phyloP scores from a whole-genome alignment of 23 tunicate species.

The Clavelina lepadiformis region DNA sequence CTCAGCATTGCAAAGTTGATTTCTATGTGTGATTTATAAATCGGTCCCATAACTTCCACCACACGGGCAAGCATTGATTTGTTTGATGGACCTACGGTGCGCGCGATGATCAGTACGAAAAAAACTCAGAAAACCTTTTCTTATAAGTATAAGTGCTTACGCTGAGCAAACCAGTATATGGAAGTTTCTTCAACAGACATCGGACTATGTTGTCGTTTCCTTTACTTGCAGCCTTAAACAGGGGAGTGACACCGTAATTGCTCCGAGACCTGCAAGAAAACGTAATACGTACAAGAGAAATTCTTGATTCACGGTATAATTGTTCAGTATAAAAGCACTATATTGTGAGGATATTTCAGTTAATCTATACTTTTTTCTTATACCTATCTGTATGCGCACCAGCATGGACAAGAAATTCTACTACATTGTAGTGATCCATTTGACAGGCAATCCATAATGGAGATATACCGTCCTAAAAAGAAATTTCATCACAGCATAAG shows the following conservation, averaged over 20 bases:
- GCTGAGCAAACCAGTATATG: slow-evolving; percentile 34
- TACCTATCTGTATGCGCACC: slow-evolving; percentile 59
- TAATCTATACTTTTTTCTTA: too few relatives aligned
- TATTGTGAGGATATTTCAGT: background rate
- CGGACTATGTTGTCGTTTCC: slow-evolving; percentile 19
- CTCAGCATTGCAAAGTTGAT: too few relatives aligned
- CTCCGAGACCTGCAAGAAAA: slow-evolving; percentile 33
- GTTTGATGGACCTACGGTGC: too few relatives aligned
- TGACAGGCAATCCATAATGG: slow-evolving; percentile 83
- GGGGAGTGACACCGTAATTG: slow-evolving; percentile 54
- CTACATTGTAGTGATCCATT: slow-evolving; percentile 40
- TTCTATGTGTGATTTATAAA: too few relatives aligned
- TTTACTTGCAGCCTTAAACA: slow-evolving; percentile 64
- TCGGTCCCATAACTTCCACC: too few relatives aligned
- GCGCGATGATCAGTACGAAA: too few relatives aligned
- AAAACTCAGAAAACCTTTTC: too few relatives aligned
- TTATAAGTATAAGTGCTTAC: too few relatives aligned
- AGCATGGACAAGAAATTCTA: slow-evolving; percentile 15
- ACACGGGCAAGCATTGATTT: too few relatives aligned
- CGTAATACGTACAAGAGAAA: background rate
- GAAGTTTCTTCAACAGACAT: slow-evolving; percentile 21
- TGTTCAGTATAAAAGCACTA: background rate
- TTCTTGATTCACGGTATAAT: background rate
- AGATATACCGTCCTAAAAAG: slow-evolving; percentile 48
- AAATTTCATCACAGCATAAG: background rate